phyloP scores from a whole-genome alignment of 2,113 vertebrate genomes.

The Chunga burmeisteri region DNA sequence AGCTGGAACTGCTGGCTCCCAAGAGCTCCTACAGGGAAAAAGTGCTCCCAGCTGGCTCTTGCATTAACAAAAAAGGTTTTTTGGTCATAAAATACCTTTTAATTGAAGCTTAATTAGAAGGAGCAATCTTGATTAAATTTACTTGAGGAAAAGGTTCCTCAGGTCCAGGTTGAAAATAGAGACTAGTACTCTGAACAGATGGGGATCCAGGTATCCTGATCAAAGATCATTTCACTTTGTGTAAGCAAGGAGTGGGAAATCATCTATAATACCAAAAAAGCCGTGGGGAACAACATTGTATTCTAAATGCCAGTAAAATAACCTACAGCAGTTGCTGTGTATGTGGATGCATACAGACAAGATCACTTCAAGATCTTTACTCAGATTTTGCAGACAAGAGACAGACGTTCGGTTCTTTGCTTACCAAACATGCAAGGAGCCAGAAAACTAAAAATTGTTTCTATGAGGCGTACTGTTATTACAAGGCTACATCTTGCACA shows the following conservation, averaged over 20 bases:
- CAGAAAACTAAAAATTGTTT: neutral
- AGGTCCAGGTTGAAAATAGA: neutral
- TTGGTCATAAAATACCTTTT: conserved; percentile 1
- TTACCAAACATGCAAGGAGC: neutral
- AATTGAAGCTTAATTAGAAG: conserved; percentile 17
- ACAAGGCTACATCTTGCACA: neutral
- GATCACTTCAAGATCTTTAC: neutral
- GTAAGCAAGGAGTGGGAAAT: neutral
- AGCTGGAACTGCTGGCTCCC: neutral
- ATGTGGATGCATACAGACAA: neutral
- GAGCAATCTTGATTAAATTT: neutral
- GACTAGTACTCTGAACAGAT: neutral
- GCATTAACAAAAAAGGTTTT: neutral
- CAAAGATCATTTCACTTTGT: neutral
- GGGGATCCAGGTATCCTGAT: neutral
- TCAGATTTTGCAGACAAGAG: neutral
- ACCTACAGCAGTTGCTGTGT: neutral
- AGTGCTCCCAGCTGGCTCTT: neutral
- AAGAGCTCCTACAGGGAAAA: neutral
- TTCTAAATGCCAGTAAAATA: neutral
- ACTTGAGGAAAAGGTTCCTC: neutral
- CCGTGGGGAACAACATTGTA: neutral
- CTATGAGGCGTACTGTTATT: neutral
- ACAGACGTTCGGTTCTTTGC: neutral
- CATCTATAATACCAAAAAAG: neutral